Evolutionary conservation across 2,888 invertebrate genomes (phyloP).

Genomic region (Arrhopalites spinosus): DNA sequence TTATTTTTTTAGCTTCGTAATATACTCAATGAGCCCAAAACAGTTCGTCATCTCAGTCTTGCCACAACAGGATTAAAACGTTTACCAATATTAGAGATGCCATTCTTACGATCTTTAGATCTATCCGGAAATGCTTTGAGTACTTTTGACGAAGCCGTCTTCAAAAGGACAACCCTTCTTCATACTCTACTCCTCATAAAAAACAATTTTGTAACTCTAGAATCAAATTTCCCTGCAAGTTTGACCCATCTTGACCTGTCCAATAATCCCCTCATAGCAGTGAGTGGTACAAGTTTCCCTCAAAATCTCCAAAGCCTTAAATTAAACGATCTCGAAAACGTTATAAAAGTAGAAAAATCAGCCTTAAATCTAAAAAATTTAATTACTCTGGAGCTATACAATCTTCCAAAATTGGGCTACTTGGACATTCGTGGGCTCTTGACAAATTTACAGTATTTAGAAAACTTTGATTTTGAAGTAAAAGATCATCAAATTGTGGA

Average conservation of each 20-base stretch:
- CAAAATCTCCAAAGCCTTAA: slow-evolving; percentile 67
- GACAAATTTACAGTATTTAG: slow-evolving; percentile 73
- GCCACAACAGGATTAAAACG: slow-evolving; percentile 75
- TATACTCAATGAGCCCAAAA: slow-evolving; percentile 85
- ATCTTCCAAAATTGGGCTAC: slow-evolving; percentile 75
- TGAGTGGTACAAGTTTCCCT: slow-evolving; percentile 76
- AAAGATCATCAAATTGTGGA: slow-evolving; percentile 76
- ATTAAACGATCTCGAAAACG: slow-evolving; percentile 70
- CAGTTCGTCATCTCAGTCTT: slow-evolving; percentile 75
- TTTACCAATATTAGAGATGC: slow-evolving; percentile 68
- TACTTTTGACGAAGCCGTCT: slow-evolving; percentile 69
- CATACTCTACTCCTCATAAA: slow-evolving; percentile 77
- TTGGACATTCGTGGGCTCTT: slow-evolving; percentile 80
- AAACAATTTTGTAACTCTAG: slow-evolving; percentile 65
- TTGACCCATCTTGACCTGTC: slow-evolving; percentile 79
- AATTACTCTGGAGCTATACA: slow-evolving; percentile 71
- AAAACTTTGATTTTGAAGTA: slow-evolving; percentile 80
- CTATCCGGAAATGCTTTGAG: slow-evolving; percentile 76
- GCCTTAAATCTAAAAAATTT: slow-evolving; percentile 78
- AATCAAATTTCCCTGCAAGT: slow-evolving; percentile 73
- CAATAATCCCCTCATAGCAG: slow-evolving; percentile 76
- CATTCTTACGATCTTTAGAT: slow-evolving; percentile 79
- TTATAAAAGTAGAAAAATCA: slow-evolving; percentile 79
- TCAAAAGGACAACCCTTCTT: slow-evolving; percentile 78
- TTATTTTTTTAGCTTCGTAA: too few relatives aligned